Evolutionary conservation across 2,797 vertebrate genomes (phyloP).

Genomic region (Cuniculus paca): DNA sequence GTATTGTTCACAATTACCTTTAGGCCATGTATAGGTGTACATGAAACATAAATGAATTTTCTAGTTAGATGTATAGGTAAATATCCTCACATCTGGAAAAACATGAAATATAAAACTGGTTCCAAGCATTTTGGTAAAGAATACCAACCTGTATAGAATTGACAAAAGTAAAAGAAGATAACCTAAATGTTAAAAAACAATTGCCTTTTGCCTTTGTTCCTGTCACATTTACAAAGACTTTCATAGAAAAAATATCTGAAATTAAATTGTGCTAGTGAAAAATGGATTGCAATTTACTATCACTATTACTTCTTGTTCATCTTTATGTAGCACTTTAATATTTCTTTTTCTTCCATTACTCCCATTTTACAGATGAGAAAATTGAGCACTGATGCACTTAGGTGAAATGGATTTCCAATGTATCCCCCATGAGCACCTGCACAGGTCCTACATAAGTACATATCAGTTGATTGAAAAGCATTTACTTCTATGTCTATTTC

Average conservation of each 20-base stretch:
- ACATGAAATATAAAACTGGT: not conserved
- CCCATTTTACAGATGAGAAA: constrained; percentile 67
- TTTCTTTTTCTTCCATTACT: constrained; percentile 25
- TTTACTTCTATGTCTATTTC: constrained; percentile 58
- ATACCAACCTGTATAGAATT: not conserved
- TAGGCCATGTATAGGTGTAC: not conserved
- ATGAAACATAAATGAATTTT: constrained; percentile 10
- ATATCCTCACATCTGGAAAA: not conserved
- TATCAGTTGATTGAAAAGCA: constrained; percentile 28
- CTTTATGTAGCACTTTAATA: not conserved
- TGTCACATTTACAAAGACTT: constrained; percentile 37
- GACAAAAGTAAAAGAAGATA: not conserved
- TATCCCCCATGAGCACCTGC: not conserved
- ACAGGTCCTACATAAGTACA: not conserved
- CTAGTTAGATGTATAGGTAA: not conserved
- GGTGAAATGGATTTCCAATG: not conserved
- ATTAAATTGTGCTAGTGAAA: not conserved
- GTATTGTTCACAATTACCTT: not conserved
- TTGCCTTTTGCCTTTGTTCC: constrained; percentile 28
- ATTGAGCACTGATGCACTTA: constrained; percentile 17
- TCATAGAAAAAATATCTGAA: constrained; percentile 57
- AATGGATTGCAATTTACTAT: not conserved
- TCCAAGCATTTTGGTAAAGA: not conserved
- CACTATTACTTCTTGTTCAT: not conserved
- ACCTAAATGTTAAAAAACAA: not conserved